A percentile compares a stretch with the other conserved stretches of the same genome.
These are phyloP conservation scores for Ctenochaetus hawaiiensis DNA, from an alignment of 2,797 vertebrate genomes.

Conservation along the genomic window DNA sequence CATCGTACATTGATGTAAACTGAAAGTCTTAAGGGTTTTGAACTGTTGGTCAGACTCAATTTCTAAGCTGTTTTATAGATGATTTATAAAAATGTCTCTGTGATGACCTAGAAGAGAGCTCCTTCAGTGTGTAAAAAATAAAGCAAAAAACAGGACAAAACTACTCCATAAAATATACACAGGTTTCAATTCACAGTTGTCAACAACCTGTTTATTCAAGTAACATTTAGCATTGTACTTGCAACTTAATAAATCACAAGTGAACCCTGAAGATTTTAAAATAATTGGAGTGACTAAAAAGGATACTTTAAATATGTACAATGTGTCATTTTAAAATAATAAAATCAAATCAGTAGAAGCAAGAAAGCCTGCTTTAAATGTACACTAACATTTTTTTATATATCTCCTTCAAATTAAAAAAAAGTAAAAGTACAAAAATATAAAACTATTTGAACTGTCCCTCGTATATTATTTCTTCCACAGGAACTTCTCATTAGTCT, in stretches of 20 bases:
- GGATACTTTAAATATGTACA: neutral
- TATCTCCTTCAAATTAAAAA: neutral
- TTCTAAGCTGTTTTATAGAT: too few species aligned
- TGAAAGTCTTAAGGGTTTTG: too few species aligned
- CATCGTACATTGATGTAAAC: too few species aligned
- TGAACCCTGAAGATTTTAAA: neutral
- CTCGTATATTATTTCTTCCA: slow-evolving; percentile 88
- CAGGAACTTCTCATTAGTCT: slow-evolving; percentile 93
- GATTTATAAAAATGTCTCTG: too few species aligned
- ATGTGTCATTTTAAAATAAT: neutral
- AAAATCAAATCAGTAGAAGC: neutral
- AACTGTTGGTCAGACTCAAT: too few species aligned
- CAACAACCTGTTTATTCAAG: slow-evolving; percentile 8
- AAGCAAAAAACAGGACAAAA: neutral
- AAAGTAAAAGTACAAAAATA: neutral
- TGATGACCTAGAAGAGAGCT: neutral
- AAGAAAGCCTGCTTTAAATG: neutral
- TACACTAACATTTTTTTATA: neutral
- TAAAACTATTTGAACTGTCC: neutral
- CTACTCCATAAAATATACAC: neutral
- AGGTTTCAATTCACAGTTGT: neutral
- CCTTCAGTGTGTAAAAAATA: neutral
- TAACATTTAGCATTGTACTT: neutral
- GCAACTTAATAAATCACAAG: neutral
- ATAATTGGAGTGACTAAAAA: neutral